phyloP scores from a whole-genome alignment of 2,797 vertebrate genomes.

The Mergus octosetaceus region DNA sequence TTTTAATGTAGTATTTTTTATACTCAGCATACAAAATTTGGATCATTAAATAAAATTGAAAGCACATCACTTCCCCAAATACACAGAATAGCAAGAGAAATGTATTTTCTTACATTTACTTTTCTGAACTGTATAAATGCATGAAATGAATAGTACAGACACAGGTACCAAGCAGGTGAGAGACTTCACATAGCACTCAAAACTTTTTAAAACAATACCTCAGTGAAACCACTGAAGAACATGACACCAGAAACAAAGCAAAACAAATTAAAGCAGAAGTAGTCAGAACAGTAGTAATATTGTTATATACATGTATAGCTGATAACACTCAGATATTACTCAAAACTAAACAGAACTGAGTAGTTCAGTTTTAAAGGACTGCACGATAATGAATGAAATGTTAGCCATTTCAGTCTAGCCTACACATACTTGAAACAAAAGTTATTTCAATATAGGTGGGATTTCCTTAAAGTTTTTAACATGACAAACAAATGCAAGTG shows the following conservation, averaged over 20 bases:
- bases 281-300: not conserved
- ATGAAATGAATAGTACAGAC: not conserved
- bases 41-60: not conserved
- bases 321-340: not conserved
- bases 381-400: not conserved
- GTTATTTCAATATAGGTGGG: too few relatives aligned
- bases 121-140: not conserved
- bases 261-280: not conserved
- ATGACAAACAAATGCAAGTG: too few relatives aligned
- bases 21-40: fast-evolving
- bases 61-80: not conserved
- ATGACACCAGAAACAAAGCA: not conserved
- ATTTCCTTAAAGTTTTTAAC: too few relatives aligned
- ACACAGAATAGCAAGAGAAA: not conserved
- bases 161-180: not conserved
- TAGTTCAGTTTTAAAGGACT: not conserved
- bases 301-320: not conserved
- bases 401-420: not conserved
- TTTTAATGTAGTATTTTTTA: not conserved
- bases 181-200: not conserved
- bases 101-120: not conserved
- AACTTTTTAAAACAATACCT: not conserved
- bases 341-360: not conserved
- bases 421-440: not conserved
- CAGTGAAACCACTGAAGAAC: not conserved